phyloP scores from a whole-genome alignment of 1,140 invertebrate genomes.

The Drosophila persimilis region DNA sequence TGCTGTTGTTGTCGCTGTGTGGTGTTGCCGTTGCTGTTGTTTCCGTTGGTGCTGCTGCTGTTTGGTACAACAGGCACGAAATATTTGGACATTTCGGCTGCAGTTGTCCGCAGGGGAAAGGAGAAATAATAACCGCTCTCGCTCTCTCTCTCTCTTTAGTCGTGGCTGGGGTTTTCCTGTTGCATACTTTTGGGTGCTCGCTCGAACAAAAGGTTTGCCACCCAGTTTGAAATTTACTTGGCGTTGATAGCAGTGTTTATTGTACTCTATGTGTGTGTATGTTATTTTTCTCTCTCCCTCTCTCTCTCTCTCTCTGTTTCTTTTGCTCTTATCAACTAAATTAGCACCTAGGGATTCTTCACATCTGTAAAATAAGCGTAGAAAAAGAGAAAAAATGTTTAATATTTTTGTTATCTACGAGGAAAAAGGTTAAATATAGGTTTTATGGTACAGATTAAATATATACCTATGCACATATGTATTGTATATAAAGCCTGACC shows the following conservation, averaged over 20 bases:
- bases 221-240: slow-evolving; percentile 41
- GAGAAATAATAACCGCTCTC: slow-evolving; percentile 2
- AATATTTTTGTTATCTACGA: neutral
- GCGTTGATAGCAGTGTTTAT: slow-evolving; percentile 40
- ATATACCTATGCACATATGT: slow-evolving; percentile 5
- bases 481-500: slow-evolving; percentile 35
- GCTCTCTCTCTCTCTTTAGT: slow-evolving; percentile 21
- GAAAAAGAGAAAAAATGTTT: slow-evolving; percentile 28
- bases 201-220: slow-evolving; percentile 51
- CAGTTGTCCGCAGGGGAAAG: slow-evolving; percentile 22
- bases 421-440: too few species aligned
- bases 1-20: slow-evolving; percentile 38
- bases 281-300: slow-evolving; percentile 15
- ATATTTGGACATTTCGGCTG: slow-evolving; percentile 80
- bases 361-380: slow-evolving; percentile 70
- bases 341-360: slow-evolving; percentile 83
- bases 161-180: slow-evolving; percentile 32
- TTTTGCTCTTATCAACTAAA: slow-evolving; percentile 81
- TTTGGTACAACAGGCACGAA: slow-evolving; percentile 62
- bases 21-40: slow-evolving; percentile 33
- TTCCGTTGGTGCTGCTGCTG: slow-evolving; percentile 36
- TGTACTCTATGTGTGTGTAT: slow-evolving; percentile 58
- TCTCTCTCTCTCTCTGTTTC: slow-evolving; percentile 23
- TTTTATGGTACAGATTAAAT: neutral
- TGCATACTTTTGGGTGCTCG: slow-evolving; percentile 66